A percentile compares a stretch with the other conserved stretches of the same genome.
These are phyloP conservation scores for Rhinichthys osculus DNA, from an alignment of 2,797 vertebrate species.

Conservation along the genomic window DNA sequence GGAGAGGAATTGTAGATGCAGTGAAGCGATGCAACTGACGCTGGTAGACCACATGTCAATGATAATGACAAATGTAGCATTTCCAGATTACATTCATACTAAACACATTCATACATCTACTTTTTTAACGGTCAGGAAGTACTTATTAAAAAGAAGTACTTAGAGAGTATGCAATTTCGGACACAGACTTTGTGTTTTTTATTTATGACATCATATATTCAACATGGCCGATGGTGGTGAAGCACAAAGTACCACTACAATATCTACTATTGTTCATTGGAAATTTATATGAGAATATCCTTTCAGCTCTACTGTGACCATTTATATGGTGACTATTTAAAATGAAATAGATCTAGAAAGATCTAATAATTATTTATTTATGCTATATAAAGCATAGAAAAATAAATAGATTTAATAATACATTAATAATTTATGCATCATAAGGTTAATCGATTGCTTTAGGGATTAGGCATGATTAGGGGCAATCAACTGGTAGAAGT, in stretches of 20 bases:
- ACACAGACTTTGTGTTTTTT: not conserved
- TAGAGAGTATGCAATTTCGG: not conserved
- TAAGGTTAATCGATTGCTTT: constrained; percentile 21
- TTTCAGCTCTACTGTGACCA: not conserved
- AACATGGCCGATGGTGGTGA: not conserved
- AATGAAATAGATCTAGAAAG: not conserved
- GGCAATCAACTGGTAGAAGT: not conserved
- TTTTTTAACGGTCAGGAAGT: not conserved
- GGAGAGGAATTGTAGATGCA: not conserved
- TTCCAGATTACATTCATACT: not conserved
- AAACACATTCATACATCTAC: not conserved
- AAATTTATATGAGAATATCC: not conserved
- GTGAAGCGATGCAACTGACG: not conserved
- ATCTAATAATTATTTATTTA: not conserved
- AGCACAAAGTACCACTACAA: not conserved
- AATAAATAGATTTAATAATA: no score
- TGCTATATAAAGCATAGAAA: no score
- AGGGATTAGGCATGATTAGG: not conserved
- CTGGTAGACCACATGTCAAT: not conserved
- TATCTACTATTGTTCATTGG: not conserved
- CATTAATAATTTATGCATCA: constrained; percentile 10
- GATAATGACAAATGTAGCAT: not conserved
- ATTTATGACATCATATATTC: not conserved
- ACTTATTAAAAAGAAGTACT: not conserved
- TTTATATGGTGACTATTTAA: not conserved